A percentile compares a stretch with the other conserved stretches of the same genome.
phyloP scores from a whole-genome alignment of 2,113 vertebrate genomes.

The Sprattus sprattus region DNA sequence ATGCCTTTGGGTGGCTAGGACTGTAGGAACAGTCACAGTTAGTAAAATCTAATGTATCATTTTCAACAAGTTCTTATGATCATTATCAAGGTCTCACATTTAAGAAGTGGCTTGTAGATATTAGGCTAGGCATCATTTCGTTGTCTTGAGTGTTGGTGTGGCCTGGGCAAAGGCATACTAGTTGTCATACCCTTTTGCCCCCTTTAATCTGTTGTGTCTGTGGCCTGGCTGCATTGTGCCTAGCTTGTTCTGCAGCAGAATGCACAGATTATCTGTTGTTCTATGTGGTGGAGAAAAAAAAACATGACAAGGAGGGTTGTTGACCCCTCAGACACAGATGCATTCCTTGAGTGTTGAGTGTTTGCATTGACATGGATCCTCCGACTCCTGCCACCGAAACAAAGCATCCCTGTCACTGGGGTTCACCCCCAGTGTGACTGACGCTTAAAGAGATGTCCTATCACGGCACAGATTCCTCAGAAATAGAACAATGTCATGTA shows the following conservation, averaged over 20 bases:
- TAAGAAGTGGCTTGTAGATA: background rate
- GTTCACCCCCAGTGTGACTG: background rate
- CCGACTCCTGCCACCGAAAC: background rate
- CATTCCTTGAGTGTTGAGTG: background rate
- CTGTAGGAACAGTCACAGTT: background rate
- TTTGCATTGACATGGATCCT: constrained; percentile 9
- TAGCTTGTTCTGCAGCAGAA: background rate
- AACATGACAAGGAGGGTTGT: constrained; percentile 27
- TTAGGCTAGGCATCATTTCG: background rate
- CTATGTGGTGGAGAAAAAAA: background rate
- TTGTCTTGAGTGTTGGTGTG: background rate
- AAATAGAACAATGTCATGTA: background rate
- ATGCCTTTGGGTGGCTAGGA: background rate
- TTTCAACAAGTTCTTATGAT: background rate
- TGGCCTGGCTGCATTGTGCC: constrained; percentile 19
- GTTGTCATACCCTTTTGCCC: constrained; percentile 28
- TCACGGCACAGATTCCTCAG: constrained; percentile 26
- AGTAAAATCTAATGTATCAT: background rate
- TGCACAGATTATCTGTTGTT: constrained; percentile 26
- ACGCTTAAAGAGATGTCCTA: background rate
- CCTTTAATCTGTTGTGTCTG: background rate
- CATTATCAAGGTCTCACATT: background rate
- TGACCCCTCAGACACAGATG: constrained; percentile 1
- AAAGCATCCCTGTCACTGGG: background rate
- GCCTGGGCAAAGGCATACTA: background rate